Conservation (phyloP, 2,797 vertebrate genomes). For the Synanceia verrucosa region DNA sequence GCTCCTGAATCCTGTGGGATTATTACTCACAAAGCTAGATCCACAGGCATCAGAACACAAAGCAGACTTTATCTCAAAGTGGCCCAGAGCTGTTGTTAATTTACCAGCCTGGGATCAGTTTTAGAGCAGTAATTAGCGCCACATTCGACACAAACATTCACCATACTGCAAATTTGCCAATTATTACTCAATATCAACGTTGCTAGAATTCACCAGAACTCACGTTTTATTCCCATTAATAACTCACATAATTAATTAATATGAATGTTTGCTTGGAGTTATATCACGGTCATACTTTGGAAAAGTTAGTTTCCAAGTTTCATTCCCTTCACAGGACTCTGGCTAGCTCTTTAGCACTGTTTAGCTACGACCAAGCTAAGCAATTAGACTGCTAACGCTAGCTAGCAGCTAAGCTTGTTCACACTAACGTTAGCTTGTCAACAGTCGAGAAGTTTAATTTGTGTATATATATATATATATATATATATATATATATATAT, state of each 20-base stretch:
- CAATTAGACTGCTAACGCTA: background rate
- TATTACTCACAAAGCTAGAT: slow-evolving; percentile 28
- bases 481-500: no score
- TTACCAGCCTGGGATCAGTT: background rate
- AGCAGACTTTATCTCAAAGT: slow-evolving; percentile 24
- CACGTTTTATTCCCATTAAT: background rate
- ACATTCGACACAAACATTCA: background rate
- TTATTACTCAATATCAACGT: background rate
- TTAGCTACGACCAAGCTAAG: background rate
- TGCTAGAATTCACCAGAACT: rapidly evolving
- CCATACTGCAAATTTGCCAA: background rate
- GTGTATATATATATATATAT: no score
- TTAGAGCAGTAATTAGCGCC: background rate
- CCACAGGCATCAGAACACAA: slow-evolving; percentile 39
- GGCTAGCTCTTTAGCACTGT: background rate
- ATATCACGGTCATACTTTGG: background rate
- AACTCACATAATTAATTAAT: background rate
- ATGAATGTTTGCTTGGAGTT: background rate
- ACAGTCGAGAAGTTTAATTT: background rate
- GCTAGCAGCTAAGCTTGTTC: background rate
- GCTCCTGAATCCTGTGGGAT: slow-evolving; percentile 17
- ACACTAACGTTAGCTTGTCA: background rate
- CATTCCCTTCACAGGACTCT: background rate
- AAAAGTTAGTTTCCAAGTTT: background rate
- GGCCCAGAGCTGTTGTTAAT: background rate